These are phyloP conservation scores for Harlomillsia oculata DNA, from an alignment of 1,140 invertebrate species.

Conservation along the genomic window DNA sequence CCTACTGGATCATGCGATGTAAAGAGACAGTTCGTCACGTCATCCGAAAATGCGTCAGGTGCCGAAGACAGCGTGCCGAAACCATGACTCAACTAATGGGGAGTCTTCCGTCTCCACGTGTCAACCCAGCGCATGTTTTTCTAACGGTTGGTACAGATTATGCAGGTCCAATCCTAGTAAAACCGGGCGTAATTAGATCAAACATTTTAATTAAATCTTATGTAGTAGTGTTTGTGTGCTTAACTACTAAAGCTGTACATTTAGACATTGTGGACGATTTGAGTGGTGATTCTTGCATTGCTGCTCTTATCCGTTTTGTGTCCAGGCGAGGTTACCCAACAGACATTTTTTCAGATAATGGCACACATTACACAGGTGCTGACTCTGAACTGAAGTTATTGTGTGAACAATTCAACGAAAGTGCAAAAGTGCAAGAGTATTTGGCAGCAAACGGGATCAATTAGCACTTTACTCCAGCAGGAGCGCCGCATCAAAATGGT, in stretches of 20 bases:
- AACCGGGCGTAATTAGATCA: not conserved
- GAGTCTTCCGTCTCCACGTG: not conserved
- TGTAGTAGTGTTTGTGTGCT: constrained; percentile 42
- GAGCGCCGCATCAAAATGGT: constrained; percentile 36
- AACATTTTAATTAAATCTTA: constrained; percentile 11
- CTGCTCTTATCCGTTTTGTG: constrained; percentile 40
- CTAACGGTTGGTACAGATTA: constrained; percentile 20
- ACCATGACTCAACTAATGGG: not conserved
- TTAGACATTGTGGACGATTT: constrained; percentile 40
- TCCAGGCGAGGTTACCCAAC: constrained; percentile 35
- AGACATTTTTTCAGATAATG: constrained; percentile 40
- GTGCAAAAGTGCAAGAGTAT: not conserved
- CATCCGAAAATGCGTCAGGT: no score
- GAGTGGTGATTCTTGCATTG: constrained; percentile 39
- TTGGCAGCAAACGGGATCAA: not conserved
- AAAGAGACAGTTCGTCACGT: no score
- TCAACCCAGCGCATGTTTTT: not conserved
- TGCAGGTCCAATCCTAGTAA: not conserved
- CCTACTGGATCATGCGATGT: no score
- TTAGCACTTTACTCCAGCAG: constrained; percentile 36
- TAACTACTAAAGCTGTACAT: constrained; percentile 42
- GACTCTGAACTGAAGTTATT: constrained; percentile 16
- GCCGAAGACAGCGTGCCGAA: constrained; percentile 36
- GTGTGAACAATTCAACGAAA: not conserved
- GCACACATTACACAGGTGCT: constrained; percentile 41